Evolutionary conservation across 1,140 invertebrate species (phyloP), one percentile per base, ranked within the genome.

Genomic region (Palaemon carinicauda): DNA sequence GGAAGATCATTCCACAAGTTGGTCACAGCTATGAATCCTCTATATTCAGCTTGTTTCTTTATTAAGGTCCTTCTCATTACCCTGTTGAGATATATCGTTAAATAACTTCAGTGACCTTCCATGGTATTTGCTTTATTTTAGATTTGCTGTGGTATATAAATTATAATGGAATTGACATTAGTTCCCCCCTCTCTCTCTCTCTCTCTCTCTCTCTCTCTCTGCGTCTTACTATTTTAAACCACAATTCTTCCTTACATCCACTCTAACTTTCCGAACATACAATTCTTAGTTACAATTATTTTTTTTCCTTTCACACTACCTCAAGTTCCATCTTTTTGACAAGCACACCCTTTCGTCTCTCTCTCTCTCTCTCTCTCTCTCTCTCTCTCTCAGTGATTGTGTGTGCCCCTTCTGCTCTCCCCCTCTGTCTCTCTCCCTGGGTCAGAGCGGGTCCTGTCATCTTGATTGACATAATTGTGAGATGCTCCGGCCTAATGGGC

Each of bases 391-490:
- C 33, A 12, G 7, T n/a, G 9, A 17, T 24, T 52, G 50, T 41
- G 12, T 14, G 29, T 75, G 21, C n/a, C 51, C 9, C 71, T 24
- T 52, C 41, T 31, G 24, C 71, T 54, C 51, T 17, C 82, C 15
- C 73, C 52, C 27, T 41, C 73, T 74, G 50, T 24, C 51, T 52
- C 41, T 27, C 82, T 41, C 50, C 19, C 65, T 65, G 19, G 60
- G 60, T n/a, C 60, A 27, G 60, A 27, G 41, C 41, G 41, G 41
- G 41, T 41, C 41, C 60, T 82, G 56, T 71, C 80, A 65, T 54
- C n/a, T 60, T 80, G 79, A 80, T 80, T 80, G 79, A 80, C 79
- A 80, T 80, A 80, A 80, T 80, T 80, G 79, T 69, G 79, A 80
- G 79, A 21, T 60, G 54, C 79, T 79, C 75, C 75, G 21, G 21